Conservation (phyloP, 2,797 vertebrate species). For the Cossypha heuglini region DNA sequence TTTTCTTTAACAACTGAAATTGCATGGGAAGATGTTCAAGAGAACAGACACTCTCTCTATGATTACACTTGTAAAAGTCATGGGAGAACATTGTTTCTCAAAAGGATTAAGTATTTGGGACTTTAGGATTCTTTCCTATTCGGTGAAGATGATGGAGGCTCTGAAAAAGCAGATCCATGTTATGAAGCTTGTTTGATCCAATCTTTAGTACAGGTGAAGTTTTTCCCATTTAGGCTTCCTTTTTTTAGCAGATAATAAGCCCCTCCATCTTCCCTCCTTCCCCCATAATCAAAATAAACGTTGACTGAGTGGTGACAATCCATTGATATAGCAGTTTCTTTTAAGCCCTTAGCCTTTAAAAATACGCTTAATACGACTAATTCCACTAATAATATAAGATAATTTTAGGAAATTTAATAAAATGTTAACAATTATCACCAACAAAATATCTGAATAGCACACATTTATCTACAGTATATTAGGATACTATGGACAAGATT, state of each 20-base stretch:
- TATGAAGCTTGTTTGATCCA: not conserved
- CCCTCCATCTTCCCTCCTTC: not conserved
- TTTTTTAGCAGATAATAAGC: not conserved
- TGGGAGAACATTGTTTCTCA: not conserved
- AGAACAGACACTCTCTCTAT: not conserved
- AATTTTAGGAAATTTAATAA: not conserved
- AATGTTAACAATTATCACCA: not conserved
- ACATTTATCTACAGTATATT: not conserved
- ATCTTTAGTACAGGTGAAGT: not conserved
- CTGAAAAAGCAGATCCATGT: not conserved
- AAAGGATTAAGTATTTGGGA: not conserved
- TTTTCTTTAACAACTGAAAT: not conserved
- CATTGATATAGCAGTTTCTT: not conserved
- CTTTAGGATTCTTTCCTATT: not conserved
- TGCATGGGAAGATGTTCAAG: not conserved
- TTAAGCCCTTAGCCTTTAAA: not conserved
- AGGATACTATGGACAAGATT: not conserved
- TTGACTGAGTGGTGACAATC: not conserved
- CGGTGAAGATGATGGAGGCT: not conserved
- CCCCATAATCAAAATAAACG: not conserved
- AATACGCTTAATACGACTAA: not conserved
- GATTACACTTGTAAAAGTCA: not conserved
- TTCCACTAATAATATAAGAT: not conserved
- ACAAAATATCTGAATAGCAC: not conserved
- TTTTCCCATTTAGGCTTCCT: not conserved